These are phyloP conservation scores for Larimichthys polyactis DNA, from an alignment of 2,113 vertebrate genomes.

Conservation along the genomic window DNA sequence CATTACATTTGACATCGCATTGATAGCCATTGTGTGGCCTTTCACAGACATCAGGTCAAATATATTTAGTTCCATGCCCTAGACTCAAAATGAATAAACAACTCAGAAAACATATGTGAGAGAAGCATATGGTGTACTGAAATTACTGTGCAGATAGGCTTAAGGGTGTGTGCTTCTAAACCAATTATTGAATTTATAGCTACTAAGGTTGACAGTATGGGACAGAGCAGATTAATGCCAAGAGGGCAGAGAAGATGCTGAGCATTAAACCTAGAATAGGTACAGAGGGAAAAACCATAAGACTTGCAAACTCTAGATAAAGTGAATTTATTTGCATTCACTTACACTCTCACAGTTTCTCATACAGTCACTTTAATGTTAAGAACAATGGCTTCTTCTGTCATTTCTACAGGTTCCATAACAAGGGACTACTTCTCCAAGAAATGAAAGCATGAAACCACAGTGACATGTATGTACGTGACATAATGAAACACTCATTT, in stretches of 20 bases:
- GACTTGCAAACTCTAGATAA: conserved; percentile 43
- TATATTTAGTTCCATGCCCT: conserved; percentile 18
- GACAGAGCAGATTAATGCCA: conserved; percentile 65
- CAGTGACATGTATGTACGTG: not conserved
- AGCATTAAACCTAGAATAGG: conserved; percentile 41
- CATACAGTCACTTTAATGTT: not conserved
- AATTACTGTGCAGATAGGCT: conserved; percentile 61
- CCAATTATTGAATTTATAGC: conserved; percentile 71
- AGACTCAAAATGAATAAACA: conserved; percentile 45
- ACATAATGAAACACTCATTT: conserved; percentile 15
- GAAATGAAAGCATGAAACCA: not conserved
- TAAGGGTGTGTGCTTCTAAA: conserved; percentile 68
- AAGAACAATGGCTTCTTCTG: not conserved
- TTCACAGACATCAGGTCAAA: conserved; percentile 58
- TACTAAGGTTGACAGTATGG: conserved; percentile 59
- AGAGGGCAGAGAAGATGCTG: conserved; percentile 48
- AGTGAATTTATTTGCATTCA: conserved; percentile 16
- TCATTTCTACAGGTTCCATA: not conserved
- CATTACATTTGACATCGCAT: conserved; percentile 76
- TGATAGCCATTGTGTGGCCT: conserved; percentile 62
- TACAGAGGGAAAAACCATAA: conserved; percentile 35
- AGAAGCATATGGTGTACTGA: conserved; percentile 40
- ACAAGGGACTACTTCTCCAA: not conserved
- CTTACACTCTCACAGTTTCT: not conserved
- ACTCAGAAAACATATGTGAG: conserved; percentile 34